Evolutionary conservation across 1,140 invertebrate genomes (phyloP), one percentile per base, ranked within the genome.

Genomic region (Panulirus ornatus): DNA sequence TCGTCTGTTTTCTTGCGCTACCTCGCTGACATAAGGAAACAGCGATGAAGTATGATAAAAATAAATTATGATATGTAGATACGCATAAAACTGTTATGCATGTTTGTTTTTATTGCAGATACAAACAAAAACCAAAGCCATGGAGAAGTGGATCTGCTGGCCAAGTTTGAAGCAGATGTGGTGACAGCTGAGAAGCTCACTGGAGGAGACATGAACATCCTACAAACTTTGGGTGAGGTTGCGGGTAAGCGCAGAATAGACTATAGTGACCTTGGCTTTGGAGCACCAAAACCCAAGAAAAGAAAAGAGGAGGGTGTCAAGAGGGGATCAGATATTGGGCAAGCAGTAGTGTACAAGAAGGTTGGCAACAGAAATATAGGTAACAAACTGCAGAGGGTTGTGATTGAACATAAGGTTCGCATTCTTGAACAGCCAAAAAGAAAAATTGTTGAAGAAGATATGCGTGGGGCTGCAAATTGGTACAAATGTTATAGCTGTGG

Each of bases 181-280:
- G 83, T 91, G 51, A 92, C 82, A n/a, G 92, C 92, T 9, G 92
- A 92, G 76, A 91, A 92, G 71, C 87, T 92, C 30, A 92, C 92
- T 30, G 92, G 92, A 22, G 92, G 92, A 27, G 89, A 91, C 58
- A 88, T 86, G 85, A 81, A 92, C 44, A 91, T 92, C 71, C 76
- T 92, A 27, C 86, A 82, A 38, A 84, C 86, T 9, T 75, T 92
- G 34, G 89, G 83, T 8, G 92, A 92, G 78, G 91, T 87, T 11
- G 73, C 87, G 16, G 88, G 85, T 89, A 92, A 92, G 79, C 81
- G 92, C 71, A 92, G 92, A 79, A 91, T 92, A 83, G 92, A 92
- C 83, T 92, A 92, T 90, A 92, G 92, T 75, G 88, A 92, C 84
- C 78, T 92, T 30, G 92, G 92, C 30, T 92, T 92, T 91, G 92